These are phyloP conservation scores for Adineta ricciae DNA, from an alignment of 2,888 invertebrate species.

Conservation along the genomic window DNA sequence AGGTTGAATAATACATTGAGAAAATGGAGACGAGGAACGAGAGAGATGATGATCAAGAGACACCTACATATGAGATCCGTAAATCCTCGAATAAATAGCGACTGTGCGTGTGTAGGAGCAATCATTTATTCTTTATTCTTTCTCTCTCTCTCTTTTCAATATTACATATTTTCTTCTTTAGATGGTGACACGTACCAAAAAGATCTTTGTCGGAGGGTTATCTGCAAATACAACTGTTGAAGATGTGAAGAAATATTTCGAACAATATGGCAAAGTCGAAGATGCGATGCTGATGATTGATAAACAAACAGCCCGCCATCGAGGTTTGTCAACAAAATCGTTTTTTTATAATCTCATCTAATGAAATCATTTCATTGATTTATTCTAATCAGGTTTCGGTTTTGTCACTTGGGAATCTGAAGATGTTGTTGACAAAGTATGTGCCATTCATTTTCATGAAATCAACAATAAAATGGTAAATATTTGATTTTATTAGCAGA, in stretches of 20 bases:
- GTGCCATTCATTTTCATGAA: constrained; percentile 99
- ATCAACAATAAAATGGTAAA: constrained; percentile 79
- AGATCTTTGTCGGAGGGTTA: constrained; percentile 34
- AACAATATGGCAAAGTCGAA: constrained; percentile 54
- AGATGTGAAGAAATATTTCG: constrained; percentile 30
- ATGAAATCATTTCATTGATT: neutral
- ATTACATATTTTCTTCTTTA: constrained; percentile 13
- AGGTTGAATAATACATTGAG: neutral
- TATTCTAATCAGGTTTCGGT: constrained; percentile 60
- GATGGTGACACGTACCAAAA: constrained; percentile 33
- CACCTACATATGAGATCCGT: neutral
- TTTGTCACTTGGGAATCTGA: constrained; percentile 99
- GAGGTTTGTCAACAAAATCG: constrained; percentile 56
- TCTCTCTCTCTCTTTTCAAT: no score
- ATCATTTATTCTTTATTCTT: neutral
- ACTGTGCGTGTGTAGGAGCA: neutral
- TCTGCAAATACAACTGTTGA: constrained; percentile 30
- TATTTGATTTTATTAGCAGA: neutral
- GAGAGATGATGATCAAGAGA: neutral
- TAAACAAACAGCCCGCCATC: constrained; percentile 99
- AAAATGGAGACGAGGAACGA: neutral
- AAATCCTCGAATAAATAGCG: neutral
- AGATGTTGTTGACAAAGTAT: constrained; percentile 99
- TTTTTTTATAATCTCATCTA: neutral
- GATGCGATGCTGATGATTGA: constrained; percentile 99